Conservation (phyloP, 2,797 vertebrate species). For the Lophotriccus pileatus region DNA sequence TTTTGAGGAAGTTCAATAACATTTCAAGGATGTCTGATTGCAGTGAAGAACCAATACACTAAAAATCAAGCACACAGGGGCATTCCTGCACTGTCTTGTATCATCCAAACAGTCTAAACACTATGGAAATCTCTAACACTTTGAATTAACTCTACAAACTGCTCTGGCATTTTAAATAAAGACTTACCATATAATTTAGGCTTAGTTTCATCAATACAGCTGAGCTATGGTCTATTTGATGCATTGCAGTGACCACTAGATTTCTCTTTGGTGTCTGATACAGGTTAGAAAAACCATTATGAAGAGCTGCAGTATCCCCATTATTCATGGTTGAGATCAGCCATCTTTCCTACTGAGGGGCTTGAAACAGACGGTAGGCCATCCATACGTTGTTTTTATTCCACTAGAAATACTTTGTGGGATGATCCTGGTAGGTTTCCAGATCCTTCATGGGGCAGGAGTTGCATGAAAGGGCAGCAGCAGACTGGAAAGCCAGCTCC, state of each 20-base stretch:
- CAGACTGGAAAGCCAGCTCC: neutral
- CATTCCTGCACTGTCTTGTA: accelerated
- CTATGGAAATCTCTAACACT: neutral
- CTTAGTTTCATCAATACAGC: neutral
- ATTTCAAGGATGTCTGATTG: neutral
- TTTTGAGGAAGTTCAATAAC: neutral
- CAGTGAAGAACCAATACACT: neutral
- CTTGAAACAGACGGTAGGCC: neutral
- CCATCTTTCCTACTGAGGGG: neutral
- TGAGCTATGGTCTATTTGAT: neutral
- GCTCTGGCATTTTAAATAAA: neutral
- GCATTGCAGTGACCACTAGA: neutral
- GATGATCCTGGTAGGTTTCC: neutral
- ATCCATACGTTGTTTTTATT: neutral
- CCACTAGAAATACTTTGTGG: neutral
- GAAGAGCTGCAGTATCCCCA: neutral
- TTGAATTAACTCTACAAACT: neutral
- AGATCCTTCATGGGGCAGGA: neutral
- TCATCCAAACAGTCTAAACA: neutral
- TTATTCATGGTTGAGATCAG: neutral
- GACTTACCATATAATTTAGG: neutral
- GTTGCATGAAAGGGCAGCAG: neutral
- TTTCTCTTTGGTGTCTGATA: neutral
- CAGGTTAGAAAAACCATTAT: neutral
- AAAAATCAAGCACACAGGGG: neutral